Base-by-base conservation (phyloP, 64 coral and sea anemone species). In the Montipora capricornis region DNA sequence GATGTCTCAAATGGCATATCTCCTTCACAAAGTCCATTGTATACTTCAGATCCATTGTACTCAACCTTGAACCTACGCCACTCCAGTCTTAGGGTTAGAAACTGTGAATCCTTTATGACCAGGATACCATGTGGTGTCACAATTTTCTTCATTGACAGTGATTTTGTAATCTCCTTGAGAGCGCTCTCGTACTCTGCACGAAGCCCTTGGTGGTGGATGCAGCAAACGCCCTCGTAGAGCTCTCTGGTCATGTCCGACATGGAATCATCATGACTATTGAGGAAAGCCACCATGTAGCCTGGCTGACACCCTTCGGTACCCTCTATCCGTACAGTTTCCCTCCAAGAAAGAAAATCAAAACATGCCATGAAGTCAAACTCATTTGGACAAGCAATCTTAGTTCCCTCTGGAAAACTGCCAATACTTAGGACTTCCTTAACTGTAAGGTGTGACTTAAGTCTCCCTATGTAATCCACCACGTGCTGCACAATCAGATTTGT, bases 241-340 rank as follows among this genome's bases (percentile, higher is more conserved):
- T 3, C 2, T n/a, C 81, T 84, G 19, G 13, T 84, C 17, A 84
- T 15, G 4, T 84, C 46, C 59, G 19, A 59, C 62, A 84, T 49
- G 62, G 44, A 12, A 19, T 84, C 60, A 69, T 84, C 61, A 69
- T 47, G 13, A 68, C n/a, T 4, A 44, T 84, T 84, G 19, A 84
- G 81, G 7, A 84, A 84, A 47, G 81, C 81, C 44, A 84, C 81
- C 81, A 84, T 84, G 81, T 84, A 84, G 17, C 81, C 81, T 47
- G 81, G 81, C 67, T 84, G 59, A 6, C 81, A 84, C 45, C 81
- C 81, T 16, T 84, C 14, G 10, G 13, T 47, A n/a, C 81, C 61
- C 61, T 84, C 81, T 47, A 84, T 84, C 45, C 13, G 81, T 6
- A 84, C 81, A 84, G 46, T 84, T 84, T 84, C 81, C 6, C 45